Evolutionary conservation across 2,113 vertebrate genomes (phyloP).

Genomic region (Manacus vitellinus): DNA sequence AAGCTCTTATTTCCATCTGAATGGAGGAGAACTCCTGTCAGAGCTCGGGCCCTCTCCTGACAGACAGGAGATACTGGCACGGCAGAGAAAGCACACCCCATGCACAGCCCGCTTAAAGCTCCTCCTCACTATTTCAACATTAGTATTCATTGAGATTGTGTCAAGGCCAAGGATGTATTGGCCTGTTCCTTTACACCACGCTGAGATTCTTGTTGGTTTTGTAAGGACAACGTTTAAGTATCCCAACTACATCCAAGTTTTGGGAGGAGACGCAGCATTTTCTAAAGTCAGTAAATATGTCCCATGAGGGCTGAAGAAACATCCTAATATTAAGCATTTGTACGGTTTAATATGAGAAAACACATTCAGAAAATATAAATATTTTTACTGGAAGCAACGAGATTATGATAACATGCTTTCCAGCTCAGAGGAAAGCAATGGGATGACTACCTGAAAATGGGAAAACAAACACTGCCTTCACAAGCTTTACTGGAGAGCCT

Average conservation of each 20-base stretch:
- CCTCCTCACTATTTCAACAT: conserved; percentile 19
- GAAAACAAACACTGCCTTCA: background rate
- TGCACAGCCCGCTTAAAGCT: background rate
- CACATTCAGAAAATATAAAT: conserved; percentile 38
- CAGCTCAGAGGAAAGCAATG: background rate
- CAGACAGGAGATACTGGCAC: background rate
- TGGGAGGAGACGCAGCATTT: conserved; percentile 8
- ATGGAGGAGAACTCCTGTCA: conserved; percentile 62
- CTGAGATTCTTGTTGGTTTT: conserved; percentile 55
- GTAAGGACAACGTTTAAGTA: conserved; percentile 21
- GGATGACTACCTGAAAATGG: conserved; percentile 24
- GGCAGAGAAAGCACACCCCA: conserved; percentile 11
- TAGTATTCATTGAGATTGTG: conserved; percentile 12
- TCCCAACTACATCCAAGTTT: conserved; percentile 7
- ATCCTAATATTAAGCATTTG: conserved; percentile 24
- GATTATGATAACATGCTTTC: background rate
- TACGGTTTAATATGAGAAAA: conserved; percentile 28
- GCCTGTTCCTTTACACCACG: background rate
- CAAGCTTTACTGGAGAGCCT: background rate
- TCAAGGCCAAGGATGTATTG: conserved; percentile 48
- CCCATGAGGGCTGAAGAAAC: conserved; percentile 32
- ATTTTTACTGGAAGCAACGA: conserved; percentile 34
- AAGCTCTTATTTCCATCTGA: conserved; percentile 74
- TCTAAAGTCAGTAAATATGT: conserved; percentile 32
- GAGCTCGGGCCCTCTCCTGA: conserved; percentile 34